Percentiles rank a stretch among this genome's conserved stretches.
These are phyloP conservation scores for Serinus canaria DNA, from an alignment of 2,113 vertebrate genomes.

Conservation along the genomic window DNA sequence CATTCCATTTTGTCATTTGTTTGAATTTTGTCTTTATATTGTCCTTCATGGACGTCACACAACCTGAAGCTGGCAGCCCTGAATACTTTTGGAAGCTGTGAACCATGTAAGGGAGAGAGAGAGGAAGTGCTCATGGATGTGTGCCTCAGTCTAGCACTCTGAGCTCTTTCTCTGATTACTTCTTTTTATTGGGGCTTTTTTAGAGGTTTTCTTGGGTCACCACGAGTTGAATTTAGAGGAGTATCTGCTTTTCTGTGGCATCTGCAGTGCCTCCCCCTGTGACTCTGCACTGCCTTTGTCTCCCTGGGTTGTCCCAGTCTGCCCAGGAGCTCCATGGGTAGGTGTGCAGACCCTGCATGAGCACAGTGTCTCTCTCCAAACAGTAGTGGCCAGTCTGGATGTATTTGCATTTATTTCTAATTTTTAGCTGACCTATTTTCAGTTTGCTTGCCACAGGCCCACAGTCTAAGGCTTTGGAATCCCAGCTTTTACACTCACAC, in stretches of 20 bases:
- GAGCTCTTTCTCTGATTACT: background rate
- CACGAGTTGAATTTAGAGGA: background rate
- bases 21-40: background rate
- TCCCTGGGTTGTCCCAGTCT: background rate
- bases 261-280: background rate
- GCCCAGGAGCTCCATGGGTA: background rate
- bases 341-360: background rate
- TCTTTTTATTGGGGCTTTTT: background rate
- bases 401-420: background rate
- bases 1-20: background rate
- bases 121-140: background rate
- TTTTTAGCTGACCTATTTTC: background rate
- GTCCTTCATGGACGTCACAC: background rate
- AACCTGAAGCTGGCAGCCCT: background rate
- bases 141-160: background rate
- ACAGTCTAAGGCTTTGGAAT: background rate
- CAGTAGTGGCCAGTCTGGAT: background rate
- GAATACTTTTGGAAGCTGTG: background rate
- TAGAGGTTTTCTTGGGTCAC: background rate
- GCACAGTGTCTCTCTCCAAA: background rate
- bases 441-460: background rate
- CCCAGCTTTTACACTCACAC: background rate
- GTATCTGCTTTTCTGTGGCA: background rate
- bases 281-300: background rate
- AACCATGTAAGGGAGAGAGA: background rate